Conservation (phyloP, 2,113 vertebrate genomes). For the Brachyistius frenatus region DNA sequence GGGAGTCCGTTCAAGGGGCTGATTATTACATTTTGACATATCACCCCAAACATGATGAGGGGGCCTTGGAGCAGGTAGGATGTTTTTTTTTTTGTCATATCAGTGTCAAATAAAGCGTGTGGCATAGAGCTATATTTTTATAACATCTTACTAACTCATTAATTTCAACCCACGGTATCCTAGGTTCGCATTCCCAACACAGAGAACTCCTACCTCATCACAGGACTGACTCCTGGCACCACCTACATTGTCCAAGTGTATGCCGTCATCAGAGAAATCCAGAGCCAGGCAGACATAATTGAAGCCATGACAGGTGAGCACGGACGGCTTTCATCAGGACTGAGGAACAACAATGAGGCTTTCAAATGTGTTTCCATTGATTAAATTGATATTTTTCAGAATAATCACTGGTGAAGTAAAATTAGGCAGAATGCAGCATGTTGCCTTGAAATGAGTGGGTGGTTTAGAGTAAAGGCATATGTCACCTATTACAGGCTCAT, state of each 20-base stretch:
- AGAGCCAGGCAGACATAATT: slow-evolving; percentile 84
- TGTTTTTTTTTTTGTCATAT: background rate
- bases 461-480: slow-evolving; percentile 24
- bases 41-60: slow-evolving; percentile 81
- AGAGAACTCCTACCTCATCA: slow-evolving; percentile 85
- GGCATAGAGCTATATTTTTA: no score
- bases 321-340: background rate
- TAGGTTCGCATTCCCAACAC: slow-evolving; percentile 82
- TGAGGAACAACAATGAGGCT: background rate
- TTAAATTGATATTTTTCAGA: slow-evolving; percentile 1
- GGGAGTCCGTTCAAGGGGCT: slow-evolving; percentile 84
- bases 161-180: background rate
- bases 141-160: background rate
- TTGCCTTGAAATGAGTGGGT: slow-evolving; percentile 17
- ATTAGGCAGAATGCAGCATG: background rate
- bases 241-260: slow-evolving; percentile 84
- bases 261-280: slow-evolving; percentile 83
- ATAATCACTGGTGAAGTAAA: background rate
- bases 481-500: slow-evolving; percentile 24
- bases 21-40: slow-evolving; percentile 89
- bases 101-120: background rate
- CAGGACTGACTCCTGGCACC: slow-evolving; percentile 83
- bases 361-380: background rate
- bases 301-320: slow-evolving; percentile 83
- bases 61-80: slow-evolving; percentile 71